Conservation (phyloP, 2,888 invertebrate genomes). For the Amblyteles armatorius region DNA sequence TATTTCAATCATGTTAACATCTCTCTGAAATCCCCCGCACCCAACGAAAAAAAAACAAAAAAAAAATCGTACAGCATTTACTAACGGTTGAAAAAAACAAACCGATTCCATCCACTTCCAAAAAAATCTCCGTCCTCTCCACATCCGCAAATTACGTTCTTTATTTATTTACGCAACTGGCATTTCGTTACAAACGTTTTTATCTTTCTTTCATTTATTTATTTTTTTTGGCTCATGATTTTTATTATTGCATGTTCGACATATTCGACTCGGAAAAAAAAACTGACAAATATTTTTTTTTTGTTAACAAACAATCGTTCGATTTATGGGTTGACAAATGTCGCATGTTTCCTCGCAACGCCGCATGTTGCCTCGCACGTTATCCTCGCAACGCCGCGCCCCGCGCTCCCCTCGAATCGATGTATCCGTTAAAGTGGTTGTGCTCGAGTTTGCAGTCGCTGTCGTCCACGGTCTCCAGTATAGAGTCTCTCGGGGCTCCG, state of each 20-base stretch:
- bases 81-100: slow-evolving; percentile 60
- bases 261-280: slow-evolving; percentile 22
- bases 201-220: not conserved
- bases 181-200: slow-evolving; percentile 43
- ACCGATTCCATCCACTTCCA: slow-evolving; percentile 50
- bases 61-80: slow-evolving; percentile 64
- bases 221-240: slow-evolving; percentile 27
- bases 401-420: not conserved
- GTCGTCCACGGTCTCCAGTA: slow-evolving; percentile 84
- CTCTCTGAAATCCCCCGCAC: slow-evolving; percentile 22
- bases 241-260: slow-evolving; percentile 42
- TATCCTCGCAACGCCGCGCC: slow-evolving; percentile 21
- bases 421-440: slow-evolving; percentile 78
- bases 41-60: slow-evolving; percentile 7
- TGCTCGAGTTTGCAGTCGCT: slow-evolving; percentile 84
- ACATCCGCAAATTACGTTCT: slow-evolving; percentile 68
- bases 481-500: slow-evolving; percentile 84
- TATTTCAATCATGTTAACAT: slow-evolving; percentile 66
- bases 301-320: slow-evolving; percentile 15
- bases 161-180: slow-evolving; percentile 71
- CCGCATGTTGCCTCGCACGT: slow-evolving; percentile 11
- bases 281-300: slow-evolving; percentile 1
- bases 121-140: slow-evolving; percentile 40
- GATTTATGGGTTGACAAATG: slow-evolving; percentile 4
- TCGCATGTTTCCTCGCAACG: slow-evolving; percentile 29